Conservation (phyloP, 2,797 vertebrate genomes). For the Eospalax fontanierii region DNA sequence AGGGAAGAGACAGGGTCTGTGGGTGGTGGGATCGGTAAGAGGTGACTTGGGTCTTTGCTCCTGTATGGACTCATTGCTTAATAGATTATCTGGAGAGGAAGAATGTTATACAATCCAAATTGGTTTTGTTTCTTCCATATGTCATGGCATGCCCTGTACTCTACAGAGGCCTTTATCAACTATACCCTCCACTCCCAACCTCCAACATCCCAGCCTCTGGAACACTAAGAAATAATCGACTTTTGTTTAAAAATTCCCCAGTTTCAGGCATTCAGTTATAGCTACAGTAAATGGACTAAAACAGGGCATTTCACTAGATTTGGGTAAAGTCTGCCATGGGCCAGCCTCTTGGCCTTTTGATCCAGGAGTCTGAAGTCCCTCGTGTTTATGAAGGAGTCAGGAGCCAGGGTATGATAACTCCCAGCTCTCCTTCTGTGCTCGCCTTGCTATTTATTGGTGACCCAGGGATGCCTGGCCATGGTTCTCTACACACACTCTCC, state of each 20-base stretch:
- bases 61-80: not conserved
- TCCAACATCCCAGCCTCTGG: not conserved
- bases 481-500: too few relatives aligned
- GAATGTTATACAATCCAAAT: not conserved
- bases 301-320: not conserved
- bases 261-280: not conserved
- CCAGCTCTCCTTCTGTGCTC: not conserved
- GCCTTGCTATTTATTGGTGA: not conserved
- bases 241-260: not conserved
- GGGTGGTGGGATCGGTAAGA: not conserved
- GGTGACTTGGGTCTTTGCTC: not conserved
- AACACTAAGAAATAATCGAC: not conserved
- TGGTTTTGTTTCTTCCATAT: not conserved
- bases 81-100: not conserved
- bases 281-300: not conserved
- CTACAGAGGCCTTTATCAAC: not conserved
- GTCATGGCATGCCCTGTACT: not conserved
- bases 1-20: not conserved
- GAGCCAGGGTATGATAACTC: not conserved
- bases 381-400: not conserved
- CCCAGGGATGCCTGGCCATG: not conserved
- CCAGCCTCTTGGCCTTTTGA: not conserved
- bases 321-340: not conserved
- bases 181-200: not conserved
- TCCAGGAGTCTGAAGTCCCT: not conserved